Base-by-base conservation (phyloP, 2,113 vertebrate genomes). In the Andinoacara biseriatus region DNA sequence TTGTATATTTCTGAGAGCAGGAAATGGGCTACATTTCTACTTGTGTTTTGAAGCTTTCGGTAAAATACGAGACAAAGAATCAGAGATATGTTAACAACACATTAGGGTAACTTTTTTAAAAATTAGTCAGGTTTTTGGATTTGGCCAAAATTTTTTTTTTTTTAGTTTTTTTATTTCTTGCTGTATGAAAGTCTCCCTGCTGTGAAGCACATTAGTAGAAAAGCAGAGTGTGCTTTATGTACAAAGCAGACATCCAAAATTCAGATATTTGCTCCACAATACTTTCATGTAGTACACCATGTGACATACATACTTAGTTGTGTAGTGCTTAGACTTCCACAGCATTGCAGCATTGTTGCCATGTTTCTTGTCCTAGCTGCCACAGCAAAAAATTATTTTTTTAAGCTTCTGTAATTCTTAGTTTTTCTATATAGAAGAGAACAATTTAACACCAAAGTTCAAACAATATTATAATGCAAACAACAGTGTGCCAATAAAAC, bases 11-110 rank as follows among this genome's bases (percentile, higher is more conserved):
- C 22, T 10, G 62, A 10, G 62, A 38, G 17, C 38, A 67, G 38
- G 52, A 54, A 54, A 20, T 54, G 18, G 14, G 0, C 14, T 46
- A 8, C 62, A 46, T 67, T 46, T 46, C 26, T 2, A 3, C 13
- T 18, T 46, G 4, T 0, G 62, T 67, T 67, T 67, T 38, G n/a
- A 43, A 65, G n/a, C 38, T 24, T 24, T 65, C 62, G 24, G 13
- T 65, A 13, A 43, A 43, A 65, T 7, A 15, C 46, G 7, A 26
- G 38, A 67, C 10, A 46, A 67, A 67, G 24, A 1, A 67, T 46
- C 4, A 0, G 1, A 5, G 3, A 63, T 40, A 65, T 65, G 61
- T 24, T 65, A 38, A 65, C 1, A 0, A 0, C 38, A 67, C 63
- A 46, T 46, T 67, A 67, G 18, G 22, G 40, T 49, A 46, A 1